Evolutionary conservation across 2,797 vertebrate genomes (phyloP), one percentile per base, ranked within the genome.

Genomic region (Propithecus perrieri): DNA sequence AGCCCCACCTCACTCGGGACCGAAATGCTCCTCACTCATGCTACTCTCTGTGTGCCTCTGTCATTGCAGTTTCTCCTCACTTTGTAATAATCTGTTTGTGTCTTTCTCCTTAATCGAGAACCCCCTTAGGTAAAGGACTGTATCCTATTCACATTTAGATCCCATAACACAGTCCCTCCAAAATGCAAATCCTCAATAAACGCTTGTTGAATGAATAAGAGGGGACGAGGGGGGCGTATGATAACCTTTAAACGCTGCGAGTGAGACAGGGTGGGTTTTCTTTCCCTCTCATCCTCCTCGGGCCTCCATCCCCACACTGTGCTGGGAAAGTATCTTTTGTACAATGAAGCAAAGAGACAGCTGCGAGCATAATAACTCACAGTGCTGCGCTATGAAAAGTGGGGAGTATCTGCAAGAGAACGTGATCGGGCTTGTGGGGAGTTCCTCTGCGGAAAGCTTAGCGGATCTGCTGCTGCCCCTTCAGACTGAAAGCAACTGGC

Each of bases 211-310:
- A 46, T 38, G 50, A 74, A 81, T 28, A 33, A 38, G 35, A 12
- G 12, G 38, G 20, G 61, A 14, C 53, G 2, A 24, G 1, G 1
- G 12, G 20, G 30, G 14, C 4, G 2, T 4, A 2, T 3, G 11
- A 78, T 81, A 69, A 33, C 55, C 14, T 9, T 67, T 5, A 20
- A 81, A 89, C 2, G 5, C 20, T 61, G 33, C 22, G 4, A 55
- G 28, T n/a, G 15, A 7, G 53, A 71, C 24, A 28, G 26, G 20
- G 41, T 38, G 50, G 35, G 4, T 65, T 48, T 79, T 57, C 26
- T 72, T 57, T 59, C 57, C n/a, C 41, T 38, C 35, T 81, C 24
- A 18, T 5, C n/a, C 33, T 74, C 53, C 35, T 48, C 26, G 50
- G 43, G 14, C 67, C 74, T 80, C 50, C 11, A 28, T 11, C 24